Conservation (phyloP, 2,113 vertebrate genomes). For the Tachuris rubrigastra region DNA sequence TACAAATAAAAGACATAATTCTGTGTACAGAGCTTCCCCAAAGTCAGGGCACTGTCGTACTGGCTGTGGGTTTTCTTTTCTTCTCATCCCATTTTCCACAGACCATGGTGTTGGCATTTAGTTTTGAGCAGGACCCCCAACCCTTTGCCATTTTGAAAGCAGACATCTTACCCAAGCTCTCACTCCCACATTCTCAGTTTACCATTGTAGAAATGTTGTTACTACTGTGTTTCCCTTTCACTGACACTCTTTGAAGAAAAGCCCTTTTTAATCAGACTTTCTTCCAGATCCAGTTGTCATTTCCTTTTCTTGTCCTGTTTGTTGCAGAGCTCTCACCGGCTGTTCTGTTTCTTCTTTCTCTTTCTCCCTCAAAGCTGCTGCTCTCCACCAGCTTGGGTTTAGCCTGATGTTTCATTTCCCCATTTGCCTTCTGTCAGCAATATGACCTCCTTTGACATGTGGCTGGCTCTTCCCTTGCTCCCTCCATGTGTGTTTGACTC, state of each 20-base stretch:
- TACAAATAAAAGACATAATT: background rate
- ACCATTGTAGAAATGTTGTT: background rate
- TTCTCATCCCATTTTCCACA: background rate
- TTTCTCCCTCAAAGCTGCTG: slow-evolving; percentile 18
- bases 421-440: background rate
- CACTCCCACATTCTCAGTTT: background rate
- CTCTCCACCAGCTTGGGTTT: background rate
- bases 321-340: background rate
- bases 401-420: slow-evolving; percentile 29
- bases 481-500: background rate
- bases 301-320: slow-evolving; percentile 41
- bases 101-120: background rate
- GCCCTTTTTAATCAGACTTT: slow-evolving; percentile 56
- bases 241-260: slow-evolving; percentile 48
- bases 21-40: background rate
- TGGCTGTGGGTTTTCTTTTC: background rate
- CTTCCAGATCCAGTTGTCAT: slow-evolving; percentile 29
- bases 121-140: background rate
- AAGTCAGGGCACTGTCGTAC: background rate
- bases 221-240: background rate
- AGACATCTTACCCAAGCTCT: background rate
- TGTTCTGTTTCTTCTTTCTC: background rate
- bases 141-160: background rate
- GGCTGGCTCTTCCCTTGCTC: background rate
- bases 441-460: background rate